These are phyloP conservation scores for Salvelinus fontinalis DNA, from an alignment of 2,113 vertebrate species.

Conservation along the genomic window DNA sequence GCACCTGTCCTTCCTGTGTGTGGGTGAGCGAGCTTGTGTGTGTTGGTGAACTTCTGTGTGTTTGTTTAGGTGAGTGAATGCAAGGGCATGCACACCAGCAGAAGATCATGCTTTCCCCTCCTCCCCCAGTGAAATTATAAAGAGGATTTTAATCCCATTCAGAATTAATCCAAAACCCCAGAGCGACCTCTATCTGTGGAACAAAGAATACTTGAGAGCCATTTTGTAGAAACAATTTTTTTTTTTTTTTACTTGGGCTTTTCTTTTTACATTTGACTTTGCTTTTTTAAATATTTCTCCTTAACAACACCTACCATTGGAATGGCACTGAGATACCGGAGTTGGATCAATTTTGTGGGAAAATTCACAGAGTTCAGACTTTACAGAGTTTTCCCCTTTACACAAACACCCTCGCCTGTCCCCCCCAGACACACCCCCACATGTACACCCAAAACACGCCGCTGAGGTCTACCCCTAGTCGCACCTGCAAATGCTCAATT, in stretches of 20 bases:
- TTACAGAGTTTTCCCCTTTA: conserved; percentile 42
- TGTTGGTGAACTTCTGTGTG: not conserved
- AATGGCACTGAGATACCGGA: conserved; percentile 50
- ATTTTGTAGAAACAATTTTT: conserved; percentile 62
- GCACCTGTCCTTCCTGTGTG: conserved; percentile 53
- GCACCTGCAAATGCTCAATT: conserved; percentile 41
- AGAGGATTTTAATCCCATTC: conserved; percentile 71
- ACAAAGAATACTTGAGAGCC: conserved; percentile 68
- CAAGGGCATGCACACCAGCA: conserved; percentile 64
- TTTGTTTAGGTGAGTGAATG: conserved; percentile 28
- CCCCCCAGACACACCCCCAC: not conserved
- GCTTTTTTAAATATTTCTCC: conserved; percentile 17
- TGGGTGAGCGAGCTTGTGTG: not conserved
- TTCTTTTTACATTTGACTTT: conserved; percentile 58
- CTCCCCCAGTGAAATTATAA: conserved; percentile 60
- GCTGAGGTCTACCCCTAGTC: conserved; percentile 40
- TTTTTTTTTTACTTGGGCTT: conserved; percentile 64
- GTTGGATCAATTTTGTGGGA: conserved; percentile 22
- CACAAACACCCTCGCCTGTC: conserved; percentile 52
- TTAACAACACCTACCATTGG: conserved; percentile 52
- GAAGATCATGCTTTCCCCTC: conserved; percentile 33
- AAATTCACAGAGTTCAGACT: conserved; percentile 13
- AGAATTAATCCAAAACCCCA: conserved; percentile 67
- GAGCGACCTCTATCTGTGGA: conserved; percentile 73
- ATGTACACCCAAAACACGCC: conserved; percentile 40